Evolutionary conservation across 1,140 invertebrate genomes (phyloP), one percentile per base, ranked within the genome.

Genomic region (Drosophila eugracilis): DNA sequence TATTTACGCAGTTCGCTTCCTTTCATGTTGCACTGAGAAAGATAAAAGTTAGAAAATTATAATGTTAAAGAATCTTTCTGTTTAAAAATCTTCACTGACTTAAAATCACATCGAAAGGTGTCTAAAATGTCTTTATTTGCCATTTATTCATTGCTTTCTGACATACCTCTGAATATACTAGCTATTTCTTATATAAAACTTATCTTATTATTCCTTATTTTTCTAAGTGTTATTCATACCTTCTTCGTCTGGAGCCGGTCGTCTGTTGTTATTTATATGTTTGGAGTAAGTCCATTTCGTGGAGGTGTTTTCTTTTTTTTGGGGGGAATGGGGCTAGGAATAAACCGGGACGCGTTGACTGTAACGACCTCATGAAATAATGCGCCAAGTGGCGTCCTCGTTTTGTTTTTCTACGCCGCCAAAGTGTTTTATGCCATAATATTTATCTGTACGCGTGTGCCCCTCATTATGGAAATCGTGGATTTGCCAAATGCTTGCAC

Each of bases 351-450:
- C 54, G 74, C 74, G 74, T 75, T 81, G 66, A 66, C 83, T 77
- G 74, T 88, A 88, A 88, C 83, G 83, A 88, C 83, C 83, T 88
- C 84, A 88, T 88, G 83, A 88, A 88, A 88, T 88, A 88, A 88
- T 86, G 83, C 84, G 78, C 83, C 83, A 88, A 86, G 80, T 85
- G 80, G 72, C 80, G 79, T 75, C 41, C 49, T 59, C 69, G 65
- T 44, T 47, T 58, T 60, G 67, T 72, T 21, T 34, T 80, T 54
- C 66, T 37, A 21, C 42, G 34, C 36, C 47, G 72, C 53, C 80
- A 85, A 85, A 85, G 83, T 88, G 83, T 88, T 88, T 88, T 88
- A 88, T 88, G 83, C 83, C 78, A 88, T 88, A 88, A 88, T 88
- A 88, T 88, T 88, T 88, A 88, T 88, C 78, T 30, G 36, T 37